These are phyloP conservation scores for Seladonia tumulorum DNA, from an alignment of 2,888 invertebrate species.

Conservation along the genomic window DNA sequence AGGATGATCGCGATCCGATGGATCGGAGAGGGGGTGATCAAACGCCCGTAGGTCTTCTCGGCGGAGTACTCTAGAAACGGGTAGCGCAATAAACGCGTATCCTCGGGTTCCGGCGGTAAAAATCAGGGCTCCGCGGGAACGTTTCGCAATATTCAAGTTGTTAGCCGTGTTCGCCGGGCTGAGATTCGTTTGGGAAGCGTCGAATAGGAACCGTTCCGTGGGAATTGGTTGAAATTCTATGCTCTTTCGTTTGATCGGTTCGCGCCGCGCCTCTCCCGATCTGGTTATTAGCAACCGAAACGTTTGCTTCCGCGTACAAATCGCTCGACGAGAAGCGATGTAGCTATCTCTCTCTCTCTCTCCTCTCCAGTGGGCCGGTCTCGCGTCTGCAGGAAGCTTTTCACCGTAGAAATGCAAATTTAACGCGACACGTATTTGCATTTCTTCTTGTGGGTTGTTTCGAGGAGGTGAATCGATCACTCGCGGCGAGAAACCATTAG, in stretches of 20 bases:
- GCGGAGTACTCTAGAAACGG: background rate
- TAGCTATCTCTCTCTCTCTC: background rate
- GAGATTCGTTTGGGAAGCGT: constrained; percentile 54
- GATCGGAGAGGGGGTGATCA: background rate
- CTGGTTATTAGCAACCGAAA: constrained; percentile 25
- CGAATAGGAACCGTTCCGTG: constrained; percentile 33
- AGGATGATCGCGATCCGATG: background rate
- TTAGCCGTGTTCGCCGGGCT: constrained; percentile 31
- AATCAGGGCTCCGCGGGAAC: constrained; percentile 41
- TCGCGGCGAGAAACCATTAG: constrained; percentile 13
- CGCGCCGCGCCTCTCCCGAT: background rate
- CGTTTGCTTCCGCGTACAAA: constrained; percentile 3
- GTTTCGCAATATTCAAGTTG: constrained; percentile 58
- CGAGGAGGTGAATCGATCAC: constrained; percentile 16
- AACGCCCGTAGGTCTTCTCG: background rate
- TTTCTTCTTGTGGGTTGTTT: constrained; percentile 1
- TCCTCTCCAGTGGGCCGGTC: background rate
- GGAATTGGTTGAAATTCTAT: constrained; percentile 29
- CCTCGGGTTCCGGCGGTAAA: constrained; percentile 33
- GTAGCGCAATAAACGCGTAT: constrained; percentile 42
- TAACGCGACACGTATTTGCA: constrained; percentile 14
- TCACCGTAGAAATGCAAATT: background rate
- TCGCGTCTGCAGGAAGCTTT: background rate
- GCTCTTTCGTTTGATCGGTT: constrained; percentile 33
- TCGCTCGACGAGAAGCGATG: background rate